Conservation (phyloP, 1,140 invertebrate genomes). For the Lordiphosa collinella region DNA sequence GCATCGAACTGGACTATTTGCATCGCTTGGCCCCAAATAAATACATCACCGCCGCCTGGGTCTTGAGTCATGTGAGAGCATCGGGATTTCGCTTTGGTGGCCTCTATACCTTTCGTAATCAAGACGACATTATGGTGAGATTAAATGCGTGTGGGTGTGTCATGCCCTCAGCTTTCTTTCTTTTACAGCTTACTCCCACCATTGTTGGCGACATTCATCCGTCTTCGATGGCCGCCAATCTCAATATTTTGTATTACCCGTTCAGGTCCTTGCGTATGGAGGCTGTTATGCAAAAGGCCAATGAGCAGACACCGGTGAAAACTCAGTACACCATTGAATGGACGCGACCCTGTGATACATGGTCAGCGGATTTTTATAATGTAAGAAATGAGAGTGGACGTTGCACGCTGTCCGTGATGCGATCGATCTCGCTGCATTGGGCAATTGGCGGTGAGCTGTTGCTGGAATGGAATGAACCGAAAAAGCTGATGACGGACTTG, state of each 20-base stretch:
- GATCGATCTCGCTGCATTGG: constrained; percentile 53
- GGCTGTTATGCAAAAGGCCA: constrained; percentile 54
- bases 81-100: constrained; percentile 74
- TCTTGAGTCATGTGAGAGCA: constrained; percentile 60
- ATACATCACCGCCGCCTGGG: constrained; percentile 56
- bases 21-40: constrained; percentile 68
- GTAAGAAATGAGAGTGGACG: constrained; percentile 57
- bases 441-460: constrained; percentile 65
- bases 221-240: constrained; percentile 61
- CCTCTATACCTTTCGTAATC: constrained; percentile 55
- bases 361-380: constrained; percentile 68
- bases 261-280: constrained; percentile 61
- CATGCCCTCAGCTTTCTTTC: neutral
- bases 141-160: neutral
- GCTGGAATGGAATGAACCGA: constrained; percentile 64
- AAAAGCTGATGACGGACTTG: constrained; percentile 35
- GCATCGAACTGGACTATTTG: constrained; percentile 65
- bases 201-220: constrained; percentile 74
- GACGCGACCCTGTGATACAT: constrained; percentile 57
- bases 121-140: constrained; percentile 65
- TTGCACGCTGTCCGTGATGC: constrained; percentile 64
- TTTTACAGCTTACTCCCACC: constrained; percentile 60
- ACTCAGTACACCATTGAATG: constrained; percentile 62
- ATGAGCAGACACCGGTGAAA: constrained; percentile 31
- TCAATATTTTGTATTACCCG: constrained; percentile 69